Evolutionary conservation across 1,140 invertebrate species (phyloP).

Genomic region (Saccostrea echinata): DNA sequence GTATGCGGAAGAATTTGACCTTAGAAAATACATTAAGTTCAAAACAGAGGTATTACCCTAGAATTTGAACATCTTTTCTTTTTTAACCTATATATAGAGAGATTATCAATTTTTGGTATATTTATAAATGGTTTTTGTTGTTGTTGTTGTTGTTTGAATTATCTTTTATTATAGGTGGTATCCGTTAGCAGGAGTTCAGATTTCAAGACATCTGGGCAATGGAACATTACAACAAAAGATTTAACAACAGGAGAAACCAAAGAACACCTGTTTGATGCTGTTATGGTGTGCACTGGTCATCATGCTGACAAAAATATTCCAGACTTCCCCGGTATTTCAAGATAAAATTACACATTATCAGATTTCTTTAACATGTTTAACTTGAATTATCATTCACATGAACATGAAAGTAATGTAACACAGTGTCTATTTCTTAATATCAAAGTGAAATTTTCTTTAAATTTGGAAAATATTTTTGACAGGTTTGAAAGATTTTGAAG

Average conservation of each 20-base stretch:
- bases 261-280: constrained; percentile 74
- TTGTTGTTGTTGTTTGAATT: neutral
- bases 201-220: constrained; percentile 55
- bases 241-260: constrained; percentile 45
- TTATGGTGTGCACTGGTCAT: constrained; percentile 77
- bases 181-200: constrained; percentile 44
- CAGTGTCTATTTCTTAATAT: too few species aligned
- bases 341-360: neutral
- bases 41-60: constrained; percentile 63
- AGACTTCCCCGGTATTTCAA: constrained; percentile 71
- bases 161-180: constrained; percentile 50
- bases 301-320: constrained; percentile 78
- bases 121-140: too few species aligned
- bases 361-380: too few species aligned
- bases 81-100: too few species aligned
- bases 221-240: constrained; percentile 56
- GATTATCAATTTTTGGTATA: too few species aligned
- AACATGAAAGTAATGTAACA: too few species aligned
- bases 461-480: neutral
- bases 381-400: too few species aligned
- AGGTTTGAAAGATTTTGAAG: neutral
- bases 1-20: constrained; percentile 79
- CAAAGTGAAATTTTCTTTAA: too few species aligned
- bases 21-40: constrained; percentile 73
- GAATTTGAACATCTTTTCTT: too few species aligned